Percentiles rank a stretch among this genome's conserved stretches.
Conservation (phyloP, 2,797 vertebrate species). For the Myotis pilosus region DNA sequence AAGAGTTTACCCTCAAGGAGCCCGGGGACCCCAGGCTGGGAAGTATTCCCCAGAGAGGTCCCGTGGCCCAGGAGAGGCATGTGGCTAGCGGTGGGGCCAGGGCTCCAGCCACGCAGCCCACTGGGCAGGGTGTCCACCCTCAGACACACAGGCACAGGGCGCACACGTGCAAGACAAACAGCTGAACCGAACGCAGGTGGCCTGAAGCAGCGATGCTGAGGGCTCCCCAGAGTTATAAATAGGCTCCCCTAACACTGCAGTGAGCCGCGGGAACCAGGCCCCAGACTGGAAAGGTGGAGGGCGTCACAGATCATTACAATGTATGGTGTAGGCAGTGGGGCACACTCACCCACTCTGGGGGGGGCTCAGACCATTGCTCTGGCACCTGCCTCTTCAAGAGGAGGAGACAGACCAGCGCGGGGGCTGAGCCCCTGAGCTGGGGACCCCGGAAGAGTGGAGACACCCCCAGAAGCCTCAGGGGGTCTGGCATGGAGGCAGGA, state of each 20-base stretch:
- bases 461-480: neutral
- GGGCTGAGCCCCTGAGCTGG: neutral
- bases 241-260: neutral
- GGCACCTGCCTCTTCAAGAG: neutral
- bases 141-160: fast-evolving
- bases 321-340: neutral
- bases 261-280: neutral
- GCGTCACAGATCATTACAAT: fast-evolving
- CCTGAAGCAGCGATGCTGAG: neutral
- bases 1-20: neutral
- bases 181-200: neutral
- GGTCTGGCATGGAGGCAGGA: neutral
- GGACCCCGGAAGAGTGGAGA: neutral
- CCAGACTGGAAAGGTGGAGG: neutral
- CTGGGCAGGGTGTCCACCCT: neutral
- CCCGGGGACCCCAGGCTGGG: neutral
- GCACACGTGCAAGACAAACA: fast-evolving
- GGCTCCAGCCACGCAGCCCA: neutral
- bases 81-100: neutral
- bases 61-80: neutral
- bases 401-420: neutral
- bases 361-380: neutral
- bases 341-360: neutral
- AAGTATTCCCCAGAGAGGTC: neutral
- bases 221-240: neutral